Conservation (phyloP, 2,888 invertebrate species). For the Drosophila birchii region DNA sequence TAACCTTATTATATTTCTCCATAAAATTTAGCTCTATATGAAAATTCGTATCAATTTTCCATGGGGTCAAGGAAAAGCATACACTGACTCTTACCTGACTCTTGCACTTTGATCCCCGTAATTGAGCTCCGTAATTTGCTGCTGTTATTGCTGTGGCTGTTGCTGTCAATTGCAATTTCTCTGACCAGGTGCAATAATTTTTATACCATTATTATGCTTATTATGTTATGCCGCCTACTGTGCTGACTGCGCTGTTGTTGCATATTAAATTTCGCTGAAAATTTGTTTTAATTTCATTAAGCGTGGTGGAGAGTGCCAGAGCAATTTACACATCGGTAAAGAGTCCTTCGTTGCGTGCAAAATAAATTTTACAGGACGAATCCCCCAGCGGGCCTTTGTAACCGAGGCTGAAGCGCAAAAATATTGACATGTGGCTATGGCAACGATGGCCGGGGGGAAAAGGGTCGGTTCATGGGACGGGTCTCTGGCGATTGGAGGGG, state of each 20-base stretch:
- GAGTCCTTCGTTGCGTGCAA: constrained; percentile 48
- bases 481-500: not conserved
- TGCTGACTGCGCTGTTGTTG: not conserved
- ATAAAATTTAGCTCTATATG: not conserved
- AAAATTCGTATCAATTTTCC: not conserved
- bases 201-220: constrained; percentile 46
- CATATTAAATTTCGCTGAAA: constrained; percentile 54
- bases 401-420: constrained; percentile 61
- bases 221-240: constrained; percentile 28
- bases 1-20: not conserved
- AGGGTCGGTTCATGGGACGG: not conserved
- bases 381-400: constrained; percentile 63
- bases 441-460: constrained; percentile 17
- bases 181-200: constrained; percentile 44
- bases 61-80: not conserved
- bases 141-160: constrained; percentile 18
- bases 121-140: constrained; percentile 27
- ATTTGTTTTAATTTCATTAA: constrained; percentile 79
- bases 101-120: constrained; percentile 26
- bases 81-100: not conserved
- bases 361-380: constrained; percentile 50
- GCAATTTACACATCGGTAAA: constrained; percentile 80
- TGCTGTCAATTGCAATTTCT: constrained; percentile 14
- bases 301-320: constrained; percentile 45
- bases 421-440: constrained; percentile 77